Base-by-base conservation (phyloP, 2,113 vertebrate genomes). In the Chionodraco myersi region DNA sequence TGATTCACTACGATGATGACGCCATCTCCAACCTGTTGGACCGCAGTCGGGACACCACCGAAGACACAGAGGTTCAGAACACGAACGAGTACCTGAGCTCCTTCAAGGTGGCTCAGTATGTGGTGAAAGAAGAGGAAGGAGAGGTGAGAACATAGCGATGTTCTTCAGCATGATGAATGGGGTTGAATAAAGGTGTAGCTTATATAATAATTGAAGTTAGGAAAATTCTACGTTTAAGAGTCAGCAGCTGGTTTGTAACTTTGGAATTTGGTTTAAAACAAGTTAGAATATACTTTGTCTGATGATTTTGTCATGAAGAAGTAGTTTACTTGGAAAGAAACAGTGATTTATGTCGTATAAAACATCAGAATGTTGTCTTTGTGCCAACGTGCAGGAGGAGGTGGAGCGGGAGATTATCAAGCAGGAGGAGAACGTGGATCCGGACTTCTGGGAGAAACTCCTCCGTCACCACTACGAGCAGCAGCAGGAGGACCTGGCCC, bases 51-150 rank as follows among this genome's bases (percentile, higher is more conserved):
- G 96, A 99, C 0, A 97, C 97, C 4, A 99, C 97, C 0, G 98
- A 99, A 0, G 98, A 99, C 94, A 97, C 97, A 0, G 98, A 99
- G 89, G 96, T 99, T 45, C 98, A 99, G 95, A 99, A 98, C 92
- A 99, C 99, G 98, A 99, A 99, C 11, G 98, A 99, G 93, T 99
- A 99, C 92, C 96, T 99, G 80, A 99, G 98, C 92, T 99, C 98
- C 92, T 99, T 99, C 92, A 99, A 99, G 94, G 98, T 99, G 94
- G 98, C 98, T 9, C 97, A 99, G 95, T 99, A 99, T 56, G 96
- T 99, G 94, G 98, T 99, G 89, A 96, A 97, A 18, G 98, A 99
- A 34, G 98, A 99, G 92, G 98, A 99, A 49, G 98, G 96, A 68
- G 98, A 98, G 97, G 98, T 99, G 95, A 97, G 94, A 45, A 16